These are phyloP conservation scores for Rhabdomys dilectus DNA, from an alignment of 2,113 vertebrate genomes.

Conservation along the genomic window DNA sequence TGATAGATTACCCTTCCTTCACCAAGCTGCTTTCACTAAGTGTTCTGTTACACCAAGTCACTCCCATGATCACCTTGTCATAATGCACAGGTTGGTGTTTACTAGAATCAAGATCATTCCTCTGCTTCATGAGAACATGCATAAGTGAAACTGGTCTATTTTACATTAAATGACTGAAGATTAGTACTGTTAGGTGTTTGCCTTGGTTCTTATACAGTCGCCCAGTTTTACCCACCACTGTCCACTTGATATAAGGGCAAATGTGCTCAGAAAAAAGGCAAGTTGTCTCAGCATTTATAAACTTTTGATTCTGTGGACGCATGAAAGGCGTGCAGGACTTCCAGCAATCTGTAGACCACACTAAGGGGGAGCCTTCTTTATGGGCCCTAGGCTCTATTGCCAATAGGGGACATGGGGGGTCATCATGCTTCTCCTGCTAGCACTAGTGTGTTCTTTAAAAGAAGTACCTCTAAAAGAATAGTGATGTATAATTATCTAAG, in stretches of 20 bases:
- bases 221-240: not conserved
- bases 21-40: not conserved
- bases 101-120: not conserved
- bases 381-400: not conserved
- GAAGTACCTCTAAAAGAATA: constrained; percentile 35
- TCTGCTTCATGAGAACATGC: not conserved
- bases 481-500: not conserved
- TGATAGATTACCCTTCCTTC: no score
- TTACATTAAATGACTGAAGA: not conserved
- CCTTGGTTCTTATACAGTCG: not conserved
- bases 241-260: not conserved
- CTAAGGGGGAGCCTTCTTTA: not conserved
- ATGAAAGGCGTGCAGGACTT: not conserved
- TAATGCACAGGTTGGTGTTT: not conserved
- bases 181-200: not conserved
- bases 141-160: not conserved
- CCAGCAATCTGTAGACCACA: not conserved
- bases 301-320: not conserved
- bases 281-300: not conserved
- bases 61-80: no score
- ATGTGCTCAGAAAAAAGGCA: not conserved
- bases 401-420: not conserved
- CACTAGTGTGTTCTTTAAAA: constrained; percentile 4
- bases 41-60: not conserved
- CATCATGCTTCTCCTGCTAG: not conserved